Percentiles rank a stretch among this genome's conserved stretches.
Conservation (phyloP, 2,113 vertebrate genomes). For the Poecilia latipinna region DNA sequence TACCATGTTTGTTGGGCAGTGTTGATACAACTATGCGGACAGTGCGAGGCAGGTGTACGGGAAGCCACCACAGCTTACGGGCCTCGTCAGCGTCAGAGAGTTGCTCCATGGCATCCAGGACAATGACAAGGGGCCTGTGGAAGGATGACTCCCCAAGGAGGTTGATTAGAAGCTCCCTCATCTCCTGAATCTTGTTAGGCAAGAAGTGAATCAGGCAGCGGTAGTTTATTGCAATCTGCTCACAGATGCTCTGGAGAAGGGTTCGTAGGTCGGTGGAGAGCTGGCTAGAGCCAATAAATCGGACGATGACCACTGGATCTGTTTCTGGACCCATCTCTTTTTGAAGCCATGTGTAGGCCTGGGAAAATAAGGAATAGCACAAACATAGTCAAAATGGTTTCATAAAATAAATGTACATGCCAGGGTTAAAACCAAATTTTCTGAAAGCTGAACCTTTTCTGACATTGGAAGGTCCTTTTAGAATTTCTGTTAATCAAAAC, state of each 20-base stretch:
- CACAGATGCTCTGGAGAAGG: conserved; percentile 95
- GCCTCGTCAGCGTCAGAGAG: conserved; percentile 92
- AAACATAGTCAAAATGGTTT: neutral
- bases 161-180: conserved; percentile 92
- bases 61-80: conserved; percentile 98
- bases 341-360: conserved; percentile 95
- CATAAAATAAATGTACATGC: neutral
- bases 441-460: neutral
- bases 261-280: conserved; percentile 89
- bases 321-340: conserved; percentile 94
- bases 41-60: conserved; percentile 91
- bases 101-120: conserved; percentile 94
- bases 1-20: conserved; percentile 95
- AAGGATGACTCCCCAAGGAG: conserved; percentile 93
- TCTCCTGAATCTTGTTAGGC: conserved; percentile 96
- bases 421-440: neutral
- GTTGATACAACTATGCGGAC: conserved; percentile 95
- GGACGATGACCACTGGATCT: conserved; percentile 92
- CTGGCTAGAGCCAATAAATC: conserved; percentile 92
- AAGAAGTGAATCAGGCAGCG: conserved; percentile 93
- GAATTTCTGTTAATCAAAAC: neutral
- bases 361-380: conserved; percentile 54
- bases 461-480: neutral
- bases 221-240: conserved; percentile 95
- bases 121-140: conserved; percentile 91